Base-by-base conservation (phyloP, 2,113 vertebrate genomes). In the Physeter macrocephalus region DNA sequence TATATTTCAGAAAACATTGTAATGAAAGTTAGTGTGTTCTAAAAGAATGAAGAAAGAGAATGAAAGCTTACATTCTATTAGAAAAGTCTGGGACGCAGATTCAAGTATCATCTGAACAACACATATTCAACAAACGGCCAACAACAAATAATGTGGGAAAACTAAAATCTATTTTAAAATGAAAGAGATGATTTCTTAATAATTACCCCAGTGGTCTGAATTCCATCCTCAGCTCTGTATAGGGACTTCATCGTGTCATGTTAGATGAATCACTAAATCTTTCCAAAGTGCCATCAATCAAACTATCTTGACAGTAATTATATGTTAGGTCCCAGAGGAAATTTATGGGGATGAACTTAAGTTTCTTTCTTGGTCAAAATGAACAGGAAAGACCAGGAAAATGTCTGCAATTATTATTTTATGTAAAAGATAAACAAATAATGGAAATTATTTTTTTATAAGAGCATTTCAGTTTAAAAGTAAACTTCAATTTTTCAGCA, bases 221-320 rank as follows among this genome's bases (percentile, higher is more conserved):
- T 91, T 66, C 54, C 61, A 34, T 77, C 87, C 66, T 93, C 90
- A 95, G 46, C 23, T 84, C 71, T 74, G 66, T 59, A 74, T 34
- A 43, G 17, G 88, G 93, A 90, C 27, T 78, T 78, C 72, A 54
- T 87, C 2, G 1, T 88, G 57, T 83, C 87, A 49, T 17, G 14
- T 66, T 61, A 96, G 67, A 92, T 78, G 88, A 95, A 74, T 69
- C 61, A 59, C 46, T 97, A 85, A 82, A 85, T 96, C 59, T 91
- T 96, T 91, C 77, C 52, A 49, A 72, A 83, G 72, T 92, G 21
- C 43, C 92, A 93, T 88, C 87, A 66, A 94, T 93, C 93, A 88
- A 86, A 96, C 77, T 92, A 93, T 67, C 74, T 89, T 94, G 46
- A 90, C 59, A 90, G 71, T 81, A 90, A 96, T 87, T 95, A 87